Conservation (phyloP, 2,113 vertebrate species). For the Hipposideros armiger region DNA sequence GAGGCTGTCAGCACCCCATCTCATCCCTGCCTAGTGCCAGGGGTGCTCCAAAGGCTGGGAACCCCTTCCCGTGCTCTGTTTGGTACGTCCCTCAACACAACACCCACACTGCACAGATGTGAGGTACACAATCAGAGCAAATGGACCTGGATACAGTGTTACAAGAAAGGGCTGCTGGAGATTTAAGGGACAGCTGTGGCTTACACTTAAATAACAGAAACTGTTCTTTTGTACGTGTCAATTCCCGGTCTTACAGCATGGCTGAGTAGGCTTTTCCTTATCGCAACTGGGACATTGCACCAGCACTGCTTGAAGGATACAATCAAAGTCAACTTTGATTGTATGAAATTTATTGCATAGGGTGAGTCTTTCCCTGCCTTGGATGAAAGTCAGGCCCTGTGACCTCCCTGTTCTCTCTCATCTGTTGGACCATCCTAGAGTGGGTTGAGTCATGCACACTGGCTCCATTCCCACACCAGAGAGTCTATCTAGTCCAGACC, state of each 20-base stretch:
- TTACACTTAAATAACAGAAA: neutral
- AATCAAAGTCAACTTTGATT: neutral
- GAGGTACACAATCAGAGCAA: neutral
- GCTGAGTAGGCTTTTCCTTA: neutral
- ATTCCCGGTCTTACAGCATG: neutral
- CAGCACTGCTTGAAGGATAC: neutral
- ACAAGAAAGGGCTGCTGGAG: neutral
- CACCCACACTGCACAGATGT: neutral
- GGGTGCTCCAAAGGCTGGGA: neutral
- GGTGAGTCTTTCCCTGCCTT: neutral
- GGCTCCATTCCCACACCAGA: too few species aligned
- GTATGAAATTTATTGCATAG: neutral
- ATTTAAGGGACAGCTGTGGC: neutral
- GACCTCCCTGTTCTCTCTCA: neutral
- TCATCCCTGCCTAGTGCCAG: neutral
- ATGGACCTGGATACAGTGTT: neutral
- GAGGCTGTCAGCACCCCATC: neutral
- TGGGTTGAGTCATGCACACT: neutral
- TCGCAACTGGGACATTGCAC: fast-evolving
- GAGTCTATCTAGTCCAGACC: neutral
- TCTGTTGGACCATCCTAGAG: neutral
- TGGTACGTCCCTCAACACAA: neutral
- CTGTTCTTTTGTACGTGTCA: neutral
- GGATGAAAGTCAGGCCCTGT: neutral
- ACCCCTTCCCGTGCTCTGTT: neutral